Base-by-base conservation (phyloP, 2,888 invertebrate species). In the Polydrusus tereticollis region DNA sequence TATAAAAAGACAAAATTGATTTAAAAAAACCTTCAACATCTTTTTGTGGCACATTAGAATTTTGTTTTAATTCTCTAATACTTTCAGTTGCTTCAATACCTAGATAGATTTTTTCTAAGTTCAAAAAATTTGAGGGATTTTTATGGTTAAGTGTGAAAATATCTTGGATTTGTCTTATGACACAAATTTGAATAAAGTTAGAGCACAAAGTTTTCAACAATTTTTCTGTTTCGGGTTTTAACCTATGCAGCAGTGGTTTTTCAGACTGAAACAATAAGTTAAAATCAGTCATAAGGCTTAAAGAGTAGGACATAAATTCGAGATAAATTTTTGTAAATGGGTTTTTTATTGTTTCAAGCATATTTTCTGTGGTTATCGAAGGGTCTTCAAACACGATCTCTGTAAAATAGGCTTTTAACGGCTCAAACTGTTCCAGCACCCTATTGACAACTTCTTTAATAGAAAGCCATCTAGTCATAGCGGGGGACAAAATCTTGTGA, bases 391-490 rank as follows among this genome's bases (percentile, higher is more conserved):
- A 80, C 3, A 78, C 75, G 23, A 59, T 5, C 69, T 78, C 69
- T 52, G 43, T 76, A 8, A 81, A 78, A 70, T 83, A 82, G 6
- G 74, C 77, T 69, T 77, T 72, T 6, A 83, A 64, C 18, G 79
- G 77, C 41, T 71, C 67, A 77, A 80, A 83, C 69, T 83, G 82
- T 69, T 82, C 82, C n/a, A 83, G 72, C 12, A 82, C 77, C 45
- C 83, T 73, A 67, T 82, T 80, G 3, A 83, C 80, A 76, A 80
- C 82, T 10, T 70, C 73, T 77, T 84, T 80, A 33, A 78, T n/a
- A 16, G 81, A 83, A 5, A 83, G 76, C 82, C 82, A 83, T 38
- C 82, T 69, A 33, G 82, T 83, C 41, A 33, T 47, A 29, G 7
- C 73, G 33, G 33, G 33, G 33, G 33, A 33, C 33, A 33, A 33